Base-by-base conservation (phyloP, 1,140 invertebrate genomes). In the Ceratina australensis region DNA sequence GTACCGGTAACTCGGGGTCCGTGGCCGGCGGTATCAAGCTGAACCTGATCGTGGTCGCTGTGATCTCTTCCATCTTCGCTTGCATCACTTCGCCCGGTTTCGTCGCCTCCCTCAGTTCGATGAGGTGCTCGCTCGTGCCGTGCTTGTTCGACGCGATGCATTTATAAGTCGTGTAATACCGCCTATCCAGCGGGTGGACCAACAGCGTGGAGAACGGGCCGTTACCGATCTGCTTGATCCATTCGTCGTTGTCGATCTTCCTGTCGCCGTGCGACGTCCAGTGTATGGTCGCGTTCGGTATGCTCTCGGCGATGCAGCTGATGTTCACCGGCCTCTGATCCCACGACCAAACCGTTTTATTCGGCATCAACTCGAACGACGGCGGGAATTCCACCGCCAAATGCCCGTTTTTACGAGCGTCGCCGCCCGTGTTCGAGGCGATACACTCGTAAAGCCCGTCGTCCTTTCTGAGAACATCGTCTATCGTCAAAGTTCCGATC, bases 391-490 rank as follows among this genome's bases (percentile, higher is more conserved):
- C 95, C 2, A 98, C 95, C 0, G 95, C 96, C 28, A 98, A 91
- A 88, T 98, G 97, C 0, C 96, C 97, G 84, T 95, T 96, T 83
- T 94, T 95, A 76, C 93, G 94, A 0, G 94, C 95, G 49, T 93
- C 93, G 16, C 95, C 96, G n/a, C 95, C 96, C 83, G 94, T 94
- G 85, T 98, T 98, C 72, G 93, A 92, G 0, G 97, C 97, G 52
- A 96, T 94, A 87, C 97, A 98, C 86, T 96, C 96, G 89, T 98
- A 98, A 1, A 98, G 90, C 0, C 97, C 98, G 91, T 98, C 97
- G 89, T 98, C 96, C 0, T 93, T 92, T 54, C 95, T 94, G 67
- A 82, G 64, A 1, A 79, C 33, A 2, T 86, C 56, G 3, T 60
- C 71, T 13, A 97, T 95, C 12, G 92, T 93, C 42, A 97, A 91